A percentile compares a stretch with the other conserved stretches of the same genome.
phyloP scores from a whole-genome alignment of 2,888 invertebrate genomes.

The Axea sp. region DNA sequence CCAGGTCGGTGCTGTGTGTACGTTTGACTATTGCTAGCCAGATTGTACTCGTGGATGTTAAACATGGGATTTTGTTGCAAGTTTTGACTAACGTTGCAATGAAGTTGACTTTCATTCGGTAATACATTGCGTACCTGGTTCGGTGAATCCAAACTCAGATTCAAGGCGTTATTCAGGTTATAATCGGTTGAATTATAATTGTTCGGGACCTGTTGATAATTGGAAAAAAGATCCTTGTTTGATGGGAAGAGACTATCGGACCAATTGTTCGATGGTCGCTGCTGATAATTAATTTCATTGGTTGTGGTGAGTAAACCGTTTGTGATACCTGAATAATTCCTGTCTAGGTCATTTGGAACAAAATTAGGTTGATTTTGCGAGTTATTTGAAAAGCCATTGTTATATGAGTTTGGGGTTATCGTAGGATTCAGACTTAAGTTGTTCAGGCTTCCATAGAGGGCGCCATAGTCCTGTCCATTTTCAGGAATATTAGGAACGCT shows the following conservation, averaged over 20 bases:
- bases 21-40: conserved; percentile 64
- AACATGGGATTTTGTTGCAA: conserved; percentile 67
- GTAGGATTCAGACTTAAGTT: conserved; percentile 66
- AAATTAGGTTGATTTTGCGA: conserved; percentile 47
- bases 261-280: conserved; percentile 66
- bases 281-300: conserved; percentile 65
- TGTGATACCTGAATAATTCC: conserved; percentile 66
- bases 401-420: conserved; percentile 64
- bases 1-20: conserved; percentile 68
- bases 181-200: conserved; percentile 66
- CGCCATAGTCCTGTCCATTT: conserved; percentile 68
- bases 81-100: conserved; percentile 65
- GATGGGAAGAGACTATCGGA: conserved; percentile 66
- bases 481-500: conserved; percentile 62
- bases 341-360: conserved; percentile 57
- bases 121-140: conserved; percentile 61
- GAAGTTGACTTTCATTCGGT: conserved; percentile 67
- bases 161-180: conserved; percentile 72
- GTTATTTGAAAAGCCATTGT: conserved; percentile 66
- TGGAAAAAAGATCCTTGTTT: conserved; percentile 71
- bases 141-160: conserved; percentile 65
- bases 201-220: conserved; percentile 68
- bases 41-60: conserved; percentile 73
- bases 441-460: conserved; percentile 70
- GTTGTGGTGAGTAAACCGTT: conserved; percentile 69